A percentile compares a stretch with the other conserved stretches of the same genome.
phyloP scores from a whole-genome alignment of 2,888 invertebrate species.

The Torymus tubicola region DNA sequence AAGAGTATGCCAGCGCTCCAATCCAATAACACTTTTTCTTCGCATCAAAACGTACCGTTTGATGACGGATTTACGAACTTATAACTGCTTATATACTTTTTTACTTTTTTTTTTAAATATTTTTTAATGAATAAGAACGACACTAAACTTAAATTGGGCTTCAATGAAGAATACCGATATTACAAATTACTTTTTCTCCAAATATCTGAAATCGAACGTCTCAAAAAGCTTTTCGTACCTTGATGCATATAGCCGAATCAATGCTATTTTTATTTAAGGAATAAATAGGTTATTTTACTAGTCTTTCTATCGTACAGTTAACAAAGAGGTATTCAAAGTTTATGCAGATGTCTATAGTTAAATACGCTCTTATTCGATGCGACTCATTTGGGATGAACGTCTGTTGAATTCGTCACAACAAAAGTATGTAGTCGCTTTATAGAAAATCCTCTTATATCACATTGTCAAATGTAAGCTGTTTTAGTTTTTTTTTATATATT shows the following conservation, averaged over 20 bases:
- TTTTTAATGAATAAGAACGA: conserved; percentile 57
- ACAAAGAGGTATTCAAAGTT: background rate
- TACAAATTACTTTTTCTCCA: conserved; percentile 52
- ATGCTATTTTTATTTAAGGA: background rate
- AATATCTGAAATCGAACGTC: conserved; percentile 25
- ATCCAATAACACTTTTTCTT: conserved; percentile 35
- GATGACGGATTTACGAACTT: conserved; percentile 22
- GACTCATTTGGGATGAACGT: background rate
- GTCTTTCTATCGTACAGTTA: conserved; percentile 6
- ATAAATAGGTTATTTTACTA: background rate
- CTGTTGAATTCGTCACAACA: conserved; percentile 27
- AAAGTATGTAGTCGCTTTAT: background rate
- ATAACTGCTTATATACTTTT: conserved; percentile 37
- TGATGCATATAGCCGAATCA: background rate
- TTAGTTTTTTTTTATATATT: background rate
- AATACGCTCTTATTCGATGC: background rate
- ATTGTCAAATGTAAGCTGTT: conserved; percentile 10
- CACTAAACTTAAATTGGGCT: conserved; percentile 68
- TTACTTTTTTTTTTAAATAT: conserved; percentile 30
- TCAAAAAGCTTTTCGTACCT: conserved; percentile 10
- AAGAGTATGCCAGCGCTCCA: conserved; percentile 13
- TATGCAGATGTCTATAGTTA: background rate
- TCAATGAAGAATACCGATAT: conserved; percentile 64
- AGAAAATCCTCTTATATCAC: conserved; percentile 20
- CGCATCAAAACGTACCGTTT: conserved; percentile 13